A percentile compares a stretch with the other conserved stretches of the same genome.
phyloP scores from a whole-genome alignment of 2,888 invertebrate species.

The Plemyria rubiginata region DNA sequence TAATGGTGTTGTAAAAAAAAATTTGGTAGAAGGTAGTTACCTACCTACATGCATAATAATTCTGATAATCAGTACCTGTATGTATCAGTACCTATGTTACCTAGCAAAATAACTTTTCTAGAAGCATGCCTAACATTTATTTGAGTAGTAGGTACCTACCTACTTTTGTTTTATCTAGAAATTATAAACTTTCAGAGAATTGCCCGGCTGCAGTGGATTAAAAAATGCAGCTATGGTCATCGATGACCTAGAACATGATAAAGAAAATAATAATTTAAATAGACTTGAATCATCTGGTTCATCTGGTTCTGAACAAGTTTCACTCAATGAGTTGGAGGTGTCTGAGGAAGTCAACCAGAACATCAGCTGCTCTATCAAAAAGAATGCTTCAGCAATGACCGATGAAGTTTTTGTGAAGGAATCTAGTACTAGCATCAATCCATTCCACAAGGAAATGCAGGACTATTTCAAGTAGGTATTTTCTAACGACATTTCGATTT shows the following conservation, averaged over 20 bases:
- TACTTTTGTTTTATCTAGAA: not conserved
- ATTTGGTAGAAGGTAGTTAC: too few relatives aligned
- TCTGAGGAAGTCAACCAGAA: slow-evolving; percentile 43
- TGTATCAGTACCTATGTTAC: too few relatives aligned
- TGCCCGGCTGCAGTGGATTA: slow-evolving; percentile 54
- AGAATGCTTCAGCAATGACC: slow-evolving; percentile 47
- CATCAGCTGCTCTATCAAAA: slow-evolving; percentile 38
- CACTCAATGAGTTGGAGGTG: slow-evolving; percentile 55
- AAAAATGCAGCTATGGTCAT: slow-evolving; percentile 43
- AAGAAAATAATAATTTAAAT: slow-evolving; percentile 36
- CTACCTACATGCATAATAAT: too few relatives aligned
- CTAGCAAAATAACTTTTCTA: too few relatives aligned
- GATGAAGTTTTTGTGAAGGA: slow-evolving; percentile 29
- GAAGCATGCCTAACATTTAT: too few relatives aligned
- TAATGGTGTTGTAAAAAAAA: too few relatives aligned
- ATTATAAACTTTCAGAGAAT: slow-evolving; percentile 51
- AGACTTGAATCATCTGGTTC: slow-evolving; percentile 55
- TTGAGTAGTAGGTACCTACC: too few relatives aligned
- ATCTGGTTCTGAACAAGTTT: slow-evolving; percentile 57
- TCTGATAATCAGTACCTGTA: too few relatives aligned
- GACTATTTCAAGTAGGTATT: slow-evolving; percentile 64
- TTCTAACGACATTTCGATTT: not conserved
- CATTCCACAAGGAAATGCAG: slow-evolving; percentile 62
- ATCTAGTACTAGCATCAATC: slow-evolving; percentile 38
- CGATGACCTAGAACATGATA: slow-evolving; percentile 43